Evolutionary conservation across 2,797 vertebrate genomes (phyloP), one percentile per base, ranked within the genome.

Genomic region (Poeciliopsis infans): DNA sequence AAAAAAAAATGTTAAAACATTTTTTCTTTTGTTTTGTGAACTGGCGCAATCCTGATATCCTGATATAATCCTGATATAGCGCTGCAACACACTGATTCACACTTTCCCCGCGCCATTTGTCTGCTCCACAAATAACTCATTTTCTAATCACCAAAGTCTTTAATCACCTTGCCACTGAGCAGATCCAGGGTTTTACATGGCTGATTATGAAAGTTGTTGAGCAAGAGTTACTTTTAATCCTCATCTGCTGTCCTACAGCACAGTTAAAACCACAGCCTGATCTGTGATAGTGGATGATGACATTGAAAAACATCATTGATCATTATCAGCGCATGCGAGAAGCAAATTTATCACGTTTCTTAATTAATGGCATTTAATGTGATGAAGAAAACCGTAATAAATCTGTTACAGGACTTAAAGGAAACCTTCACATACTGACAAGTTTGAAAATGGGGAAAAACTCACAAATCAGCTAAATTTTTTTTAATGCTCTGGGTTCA

Each of bases 131-230:
- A 92, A 93, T 88, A 91, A 90, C 84, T 81, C 39, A 0, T 0
- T 85, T 89, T 86, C 81, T 85, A 86, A 73, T 86, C 86, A 0
- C 70, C 74, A 83, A 70, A 86, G 84, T 83, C 85, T 88, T 85
- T 87, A 90, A 94, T 93, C 91, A 86, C 84, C 83, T 86, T 25
- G 89, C 83, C 53, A 86, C 78, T 83, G 87, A 82, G 78, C 76
- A 89, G 84, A 91, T 92, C 72, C 80, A 78, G 76, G 84, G 72
- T 91, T 90, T 92, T 85, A 90, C 85, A 88, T 80, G 75, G 79
- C 46, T 85, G 83, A 92, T 92, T 91, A 91, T 87, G 68, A 88
- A 89, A 90, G 78, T 82, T 90, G 72, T 79, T 55, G 81, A 87
- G 85, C 53, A 77, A 79, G 80, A 85, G 76, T 85, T 84, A 78